Conservation (phyloP, 1,140 invertebrate species). For the Geopemphigus sp. region DNA sequence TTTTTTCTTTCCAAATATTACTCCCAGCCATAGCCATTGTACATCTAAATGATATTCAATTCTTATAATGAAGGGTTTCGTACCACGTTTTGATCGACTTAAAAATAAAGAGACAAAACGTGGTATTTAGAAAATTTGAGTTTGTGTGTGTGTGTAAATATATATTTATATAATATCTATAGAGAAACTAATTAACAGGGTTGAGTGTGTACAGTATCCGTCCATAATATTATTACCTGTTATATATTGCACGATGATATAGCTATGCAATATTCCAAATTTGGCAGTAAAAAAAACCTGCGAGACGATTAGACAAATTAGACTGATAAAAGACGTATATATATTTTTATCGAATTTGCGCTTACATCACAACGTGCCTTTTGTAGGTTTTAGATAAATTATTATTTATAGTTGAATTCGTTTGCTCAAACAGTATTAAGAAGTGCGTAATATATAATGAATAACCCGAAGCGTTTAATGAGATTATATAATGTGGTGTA, state of each 20-base stretch:
- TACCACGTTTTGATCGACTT: neutral
- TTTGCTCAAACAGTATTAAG: constrained; percentile 48
- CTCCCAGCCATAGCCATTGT: neutral
- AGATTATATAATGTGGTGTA: no score
- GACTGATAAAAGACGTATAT: constrained; percentile 27
- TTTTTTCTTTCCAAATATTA: neutral
- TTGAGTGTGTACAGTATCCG: constrained; percentile 42
- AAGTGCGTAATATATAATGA: no score
- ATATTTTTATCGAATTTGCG: constrained; percentile 39
- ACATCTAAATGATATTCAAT: constrained; percentile 8
- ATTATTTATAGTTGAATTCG: constrained; percentile 38
- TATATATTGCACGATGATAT: constrained; percentile 21
- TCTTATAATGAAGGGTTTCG: constrained; percentile 11
- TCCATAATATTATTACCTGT: constrained; percentile 46
- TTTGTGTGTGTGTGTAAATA: no score
- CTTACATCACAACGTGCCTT: constrained; percentile 27
- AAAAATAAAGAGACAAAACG: neutral
- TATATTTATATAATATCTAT: constrained; percentile 17
- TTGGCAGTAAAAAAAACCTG: constrained; percentile 24
- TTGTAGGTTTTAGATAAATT: constrained; percentile 22
- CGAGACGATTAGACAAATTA: constrained; percentile 12
- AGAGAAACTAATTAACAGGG: constrained; percentile 43
- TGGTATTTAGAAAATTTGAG: constrained; percentile 5
- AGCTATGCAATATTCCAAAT: constrained; percentile 33
- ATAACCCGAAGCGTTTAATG: no score